Evolutionary conservation across 2,113 vertebrate species (phyloP).

Genomic region (Colius striatus): DNA sequence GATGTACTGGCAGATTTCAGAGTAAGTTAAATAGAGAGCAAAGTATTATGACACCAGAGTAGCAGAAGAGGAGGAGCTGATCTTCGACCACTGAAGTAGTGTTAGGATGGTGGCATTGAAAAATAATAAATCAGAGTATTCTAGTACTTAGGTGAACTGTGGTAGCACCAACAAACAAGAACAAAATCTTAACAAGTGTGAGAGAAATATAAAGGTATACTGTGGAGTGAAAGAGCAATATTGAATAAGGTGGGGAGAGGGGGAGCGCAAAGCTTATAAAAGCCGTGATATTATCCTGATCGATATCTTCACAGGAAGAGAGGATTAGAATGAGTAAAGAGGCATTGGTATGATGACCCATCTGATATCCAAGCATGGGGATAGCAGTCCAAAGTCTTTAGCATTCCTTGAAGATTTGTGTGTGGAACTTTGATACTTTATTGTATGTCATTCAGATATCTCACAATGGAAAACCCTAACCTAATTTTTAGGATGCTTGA

Average conservation of each 20-base stretch:
- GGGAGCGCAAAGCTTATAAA: not conserved
- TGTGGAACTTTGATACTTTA: not conserved
- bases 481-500: not conserved
- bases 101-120: not conserved
- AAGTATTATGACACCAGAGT: not conserved
- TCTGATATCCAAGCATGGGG: not conserved
- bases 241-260: not conserved
- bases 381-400: not conserved
- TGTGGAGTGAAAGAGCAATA: not conserved
- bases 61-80: not conserved
- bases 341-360: not conserved
- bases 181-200: not conserved
- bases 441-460: not conserved
- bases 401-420: not conserved
- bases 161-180: not conserved
- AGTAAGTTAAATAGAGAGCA: not conserved
- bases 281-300: not conserved
- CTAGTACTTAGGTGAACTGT: not conserved
- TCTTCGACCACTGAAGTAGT: not conserved
- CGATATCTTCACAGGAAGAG: not conserved
- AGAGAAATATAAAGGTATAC: not conserved
- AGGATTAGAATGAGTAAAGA: not conserved
- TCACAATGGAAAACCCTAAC: not conserved
- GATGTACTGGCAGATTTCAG: conserved; percentile 7
- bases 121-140: not conserved